Base-by-base conservation (phyloP, 2,888 invertebrate species). In the Lasius fuliginosus region DNA sequence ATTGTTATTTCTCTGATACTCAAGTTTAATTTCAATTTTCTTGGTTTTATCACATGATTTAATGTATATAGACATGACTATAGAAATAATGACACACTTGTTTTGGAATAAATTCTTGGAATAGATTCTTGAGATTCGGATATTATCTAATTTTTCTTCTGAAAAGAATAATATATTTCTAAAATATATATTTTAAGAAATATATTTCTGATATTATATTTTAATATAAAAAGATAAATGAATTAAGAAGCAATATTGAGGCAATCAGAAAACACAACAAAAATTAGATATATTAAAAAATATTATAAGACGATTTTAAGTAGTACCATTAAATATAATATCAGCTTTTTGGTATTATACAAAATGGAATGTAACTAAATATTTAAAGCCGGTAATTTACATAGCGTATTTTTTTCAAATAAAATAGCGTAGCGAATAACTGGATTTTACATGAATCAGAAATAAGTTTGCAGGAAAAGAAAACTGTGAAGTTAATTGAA, bases 131-230 rank as follows among this genome's bases (percentile, higher is more conserved):
- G n/a, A 23, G 46, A 36, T 46, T 2, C 42, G 33, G 0, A 75
- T 75, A 33, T n/a, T 5, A 9, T 62, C 23, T 23, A 23, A 53
- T 49, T 33, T 75, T 62, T 30, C 60, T 6, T 27, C 3, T 23
- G 8, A 49, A 27, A 65, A 9, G 1, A 18, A 23, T n/a, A n/a
- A 58, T n/a, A 58, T 42, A 58, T 60, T 53, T 3, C 5, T 12
- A 42, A 33, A 79, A 71, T 36, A 76, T 18, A 1, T 36, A 4
- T 23, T 23, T 23, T 23, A 23, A 23, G 23, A 23, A n/a, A 58
- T n/a, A 71, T 58, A 58, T 60, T 53, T 3, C 4, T 11, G 56
- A 33, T 36, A 36, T 36, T 71, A 71, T 36, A 76, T 18, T 15
- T 62, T 60, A 42, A 60, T 5, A 40, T 23, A 5, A 33, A 30